phyloP scores from a whole-genome alignment of 1,140 invertebrate species.

The Solen grandis region DNA sequence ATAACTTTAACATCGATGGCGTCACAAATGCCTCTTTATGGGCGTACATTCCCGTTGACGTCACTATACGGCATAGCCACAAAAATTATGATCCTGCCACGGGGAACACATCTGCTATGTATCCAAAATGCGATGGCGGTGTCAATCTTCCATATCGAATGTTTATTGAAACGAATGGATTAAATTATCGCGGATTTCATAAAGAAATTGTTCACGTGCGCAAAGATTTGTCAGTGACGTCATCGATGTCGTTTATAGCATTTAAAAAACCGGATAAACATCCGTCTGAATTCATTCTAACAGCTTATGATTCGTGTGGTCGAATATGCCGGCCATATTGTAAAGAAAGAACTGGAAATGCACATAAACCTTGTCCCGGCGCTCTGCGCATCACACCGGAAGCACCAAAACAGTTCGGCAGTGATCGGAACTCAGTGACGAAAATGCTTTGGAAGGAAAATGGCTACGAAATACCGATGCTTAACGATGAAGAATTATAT shows the following conservation, averaged over 20 bases:
- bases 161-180: constrained; percentile 51
- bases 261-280: constrained; percentile 59
- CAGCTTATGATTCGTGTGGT: constrained; percentile 74
- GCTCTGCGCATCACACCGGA: constrained; percentile 59
- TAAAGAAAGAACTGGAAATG: constrained; percentile 13
- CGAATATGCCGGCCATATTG: constrained; percentile 69
- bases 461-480: background rate
- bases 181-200: constrained; percentile 72
- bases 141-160: constrained; percentile 53
- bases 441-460: constrained; percentile 12
- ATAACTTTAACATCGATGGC: constrained; percentile 69
- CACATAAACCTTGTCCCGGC: constrained; percentile 65
- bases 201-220: constrained; percentile 69
- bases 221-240: constrained; percentile 62
- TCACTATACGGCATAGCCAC: constrained; percentile 51
- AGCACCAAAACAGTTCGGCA: constrained; percentile 9
- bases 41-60: constrained; percentile 71
- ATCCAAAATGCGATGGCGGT: constrained; percentile 53
- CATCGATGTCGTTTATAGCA: constrained; percentile 68
- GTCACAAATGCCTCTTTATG: constrained; percentile 65
- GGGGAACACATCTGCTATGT: constrained; percentile 54
- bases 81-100: constrained; percentile 41
- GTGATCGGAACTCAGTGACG: background rate
- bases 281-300: constrained; percentile 60
- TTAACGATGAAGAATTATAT: constrained; percentile 22